A percentile compares a stretch with the other conserved stretches of the same genome.
These are phyloP conservation scores for Cossypha heuglini DNA, from an alignment of 2,797 vertebrate genomes.

Conservation along the genomic window DNA sequence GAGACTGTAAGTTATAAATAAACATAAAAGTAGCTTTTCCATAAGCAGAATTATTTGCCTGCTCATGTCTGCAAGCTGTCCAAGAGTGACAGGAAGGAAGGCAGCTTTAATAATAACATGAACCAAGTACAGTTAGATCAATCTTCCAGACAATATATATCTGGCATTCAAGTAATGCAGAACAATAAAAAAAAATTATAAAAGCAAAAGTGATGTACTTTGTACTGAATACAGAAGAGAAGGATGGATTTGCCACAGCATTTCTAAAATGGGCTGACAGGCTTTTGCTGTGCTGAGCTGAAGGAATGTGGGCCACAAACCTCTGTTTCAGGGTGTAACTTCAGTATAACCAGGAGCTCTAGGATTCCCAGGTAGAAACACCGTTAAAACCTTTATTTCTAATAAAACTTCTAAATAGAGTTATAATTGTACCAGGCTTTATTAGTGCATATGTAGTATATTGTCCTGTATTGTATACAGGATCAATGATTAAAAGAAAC, in stretches of 20 bases:
- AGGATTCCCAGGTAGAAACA: background rate
- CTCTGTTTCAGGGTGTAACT: background rate
- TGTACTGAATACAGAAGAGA: background rate
- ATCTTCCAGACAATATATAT: background rate
- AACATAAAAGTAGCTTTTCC: background rate
- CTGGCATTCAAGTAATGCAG: background rate
- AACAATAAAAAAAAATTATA: background rate
- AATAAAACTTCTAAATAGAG: background rate
- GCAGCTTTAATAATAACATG: background rate
- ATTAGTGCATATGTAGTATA: background rate
- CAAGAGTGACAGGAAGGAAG: background rate
- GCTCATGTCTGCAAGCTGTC: background rate
- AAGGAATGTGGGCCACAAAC: background rate
- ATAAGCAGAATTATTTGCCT: conserved; percentile 4
- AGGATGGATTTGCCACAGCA: background rate
- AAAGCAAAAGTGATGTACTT: background rate
- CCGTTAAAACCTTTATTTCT: background rate
- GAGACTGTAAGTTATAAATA: background rate
- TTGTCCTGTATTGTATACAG: background rate
- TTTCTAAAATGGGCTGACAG: background rate
- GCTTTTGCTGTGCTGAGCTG: background rate
- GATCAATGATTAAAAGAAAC: background rate
- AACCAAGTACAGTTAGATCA: background rate
- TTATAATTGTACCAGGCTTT: background rate
- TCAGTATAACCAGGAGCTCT: background rate